These are phyloP conservation scores for Amphipoea oculea DNA, from an alignment of 2,888 invertebrate genomes.

Conservation along the genomic window DNA sequence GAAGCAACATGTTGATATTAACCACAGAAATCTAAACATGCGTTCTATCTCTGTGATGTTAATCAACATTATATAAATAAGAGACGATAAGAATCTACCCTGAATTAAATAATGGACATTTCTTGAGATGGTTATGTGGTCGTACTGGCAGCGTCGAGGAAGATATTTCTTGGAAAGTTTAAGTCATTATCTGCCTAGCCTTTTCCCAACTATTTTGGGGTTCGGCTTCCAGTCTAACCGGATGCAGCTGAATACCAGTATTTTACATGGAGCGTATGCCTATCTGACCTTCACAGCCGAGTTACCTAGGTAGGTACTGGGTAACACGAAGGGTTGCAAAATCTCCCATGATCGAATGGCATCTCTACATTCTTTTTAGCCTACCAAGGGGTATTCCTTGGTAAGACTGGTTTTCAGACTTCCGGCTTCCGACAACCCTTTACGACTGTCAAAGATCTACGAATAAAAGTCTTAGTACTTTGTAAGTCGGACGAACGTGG, in stretches of 20 bases:
- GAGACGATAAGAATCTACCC: background rate
- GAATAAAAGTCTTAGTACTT: background rate
- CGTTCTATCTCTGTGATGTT: conserved; percentile 41
- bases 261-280: background rate
- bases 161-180: background rate
- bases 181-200: background rate
- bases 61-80: conserved; percentile 42
- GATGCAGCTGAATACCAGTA: background rate
- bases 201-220: too few relatives aligned
- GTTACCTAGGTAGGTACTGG: background rate
- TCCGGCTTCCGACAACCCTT: background rate
- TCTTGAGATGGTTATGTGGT: background rate
- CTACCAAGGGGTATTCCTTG: background rate
- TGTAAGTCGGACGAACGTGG: background rate
- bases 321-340: background rate
- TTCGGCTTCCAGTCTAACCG: too few relatives aligned
- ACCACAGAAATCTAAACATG: conserved; percentile 41
- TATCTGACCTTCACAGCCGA: background rate
- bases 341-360: too few relatives aligned
- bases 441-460: background rate
- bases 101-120: background rate
- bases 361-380: too few relatives aligned
- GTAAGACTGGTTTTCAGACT: background rate
- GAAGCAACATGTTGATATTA: conserved; percentile 65
- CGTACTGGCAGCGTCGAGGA: background rate